Evolutionary conservation across 2,888 invertebrate species (phyloP).

Genomic region (Nymphalis urticae): DNA sequence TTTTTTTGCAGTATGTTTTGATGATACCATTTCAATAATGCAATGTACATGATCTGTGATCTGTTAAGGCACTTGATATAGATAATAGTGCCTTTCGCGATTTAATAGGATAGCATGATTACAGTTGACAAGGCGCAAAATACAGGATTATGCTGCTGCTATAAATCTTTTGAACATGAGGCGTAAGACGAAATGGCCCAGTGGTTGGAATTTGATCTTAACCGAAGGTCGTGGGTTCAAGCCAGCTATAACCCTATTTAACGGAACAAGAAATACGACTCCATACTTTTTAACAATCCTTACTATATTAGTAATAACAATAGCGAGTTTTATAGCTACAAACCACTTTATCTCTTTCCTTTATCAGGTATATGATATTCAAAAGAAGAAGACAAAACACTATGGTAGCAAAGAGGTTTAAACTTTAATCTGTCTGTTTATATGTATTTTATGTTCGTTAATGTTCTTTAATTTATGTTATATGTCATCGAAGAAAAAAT

Average conservation of each 20-base stretch:
- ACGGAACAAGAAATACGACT: neutral
- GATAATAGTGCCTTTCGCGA: constrained; percentile 23
- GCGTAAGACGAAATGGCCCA: no score
- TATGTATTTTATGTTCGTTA: no score
- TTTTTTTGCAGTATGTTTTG: neutral
- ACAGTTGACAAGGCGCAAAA: constrained; percentile 28
- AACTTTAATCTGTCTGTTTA: no score
- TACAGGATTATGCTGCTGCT: neutral
- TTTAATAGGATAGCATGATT: constrained; percentile 28
- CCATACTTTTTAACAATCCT: neutral
- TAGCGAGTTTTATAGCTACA: no score
- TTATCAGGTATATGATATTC: no score
- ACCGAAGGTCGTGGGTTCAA: no score
- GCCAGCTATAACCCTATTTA: neutral
- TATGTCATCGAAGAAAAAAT: neutral
- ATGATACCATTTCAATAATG: neutral
- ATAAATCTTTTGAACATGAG: neutral
- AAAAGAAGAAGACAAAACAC: no score
- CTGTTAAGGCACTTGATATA: constrained; percentile 12
- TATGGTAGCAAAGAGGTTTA: no score
- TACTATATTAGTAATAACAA: no score
- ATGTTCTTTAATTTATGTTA: no score
- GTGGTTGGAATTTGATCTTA: no score
- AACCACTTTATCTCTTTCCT: no score
- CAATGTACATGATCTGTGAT: constrained; percentile 8